A percentile compares a stretch with the other conserved stretches of the same genome.
Conservation (phyloP, 2,797 vertebrate species). For the Mormyrus proboscirostris region DNA sequence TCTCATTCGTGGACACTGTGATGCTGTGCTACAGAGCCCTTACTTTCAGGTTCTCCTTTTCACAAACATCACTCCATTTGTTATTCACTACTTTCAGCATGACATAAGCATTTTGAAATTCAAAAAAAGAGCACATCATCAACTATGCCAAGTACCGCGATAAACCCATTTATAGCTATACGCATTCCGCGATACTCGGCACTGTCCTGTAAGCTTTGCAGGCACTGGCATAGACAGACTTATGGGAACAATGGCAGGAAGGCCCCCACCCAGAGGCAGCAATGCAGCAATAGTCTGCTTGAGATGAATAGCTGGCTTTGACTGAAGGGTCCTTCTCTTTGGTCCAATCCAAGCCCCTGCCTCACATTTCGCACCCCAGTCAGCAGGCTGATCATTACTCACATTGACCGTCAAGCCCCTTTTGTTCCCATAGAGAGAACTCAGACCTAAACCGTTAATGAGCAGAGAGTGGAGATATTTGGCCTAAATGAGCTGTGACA, state of each 20-base stretch:
- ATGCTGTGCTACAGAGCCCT: background rate
- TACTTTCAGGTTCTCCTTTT: background rate
- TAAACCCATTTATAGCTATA: background rate
- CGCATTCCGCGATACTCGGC: background rate
- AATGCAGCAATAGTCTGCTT: background rate
- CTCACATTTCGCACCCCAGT: background rate
- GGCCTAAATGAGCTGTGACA: background rate
- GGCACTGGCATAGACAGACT: background rate
- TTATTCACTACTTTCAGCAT: background rate
- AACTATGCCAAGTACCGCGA: background rate
- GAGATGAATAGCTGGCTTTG: background rate
- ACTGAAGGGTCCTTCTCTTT: background rate
- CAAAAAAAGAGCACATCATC: background rate
- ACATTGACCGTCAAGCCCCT: constrained; percentile 56
- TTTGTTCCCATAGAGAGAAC: constrained; percentile 53
- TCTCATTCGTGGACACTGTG: background rate
- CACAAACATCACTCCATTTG: background rate
- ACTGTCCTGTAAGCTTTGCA: background rate
- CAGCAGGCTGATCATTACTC: constrained; percentile 43
- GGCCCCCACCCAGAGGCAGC: background rate
- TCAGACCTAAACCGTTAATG: constrained; percentile 43
- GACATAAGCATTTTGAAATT: background rate
- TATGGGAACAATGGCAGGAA: constrained; percentile 3
- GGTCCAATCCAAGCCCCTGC: background rate
- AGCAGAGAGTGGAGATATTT: background rate